Conservation (phyloP, 1,140 invertebrate species). For the Pissodes strobi region DNA sequence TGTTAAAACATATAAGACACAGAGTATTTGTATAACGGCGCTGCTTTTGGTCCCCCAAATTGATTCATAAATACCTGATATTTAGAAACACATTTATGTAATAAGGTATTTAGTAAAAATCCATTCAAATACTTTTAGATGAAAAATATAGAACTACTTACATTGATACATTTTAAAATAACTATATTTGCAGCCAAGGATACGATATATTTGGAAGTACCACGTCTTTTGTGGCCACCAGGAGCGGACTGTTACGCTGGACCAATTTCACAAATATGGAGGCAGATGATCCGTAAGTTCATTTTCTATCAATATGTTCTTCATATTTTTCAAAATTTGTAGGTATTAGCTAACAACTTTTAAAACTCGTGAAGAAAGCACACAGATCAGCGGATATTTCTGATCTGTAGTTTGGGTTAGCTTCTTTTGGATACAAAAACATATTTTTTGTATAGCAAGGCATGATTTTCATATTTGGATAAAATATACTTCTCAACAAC, state of each 20-base stretch:
- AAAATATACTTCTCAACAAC: too few relatives aligned
- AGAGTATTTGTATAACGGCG: too few relatives aligned
- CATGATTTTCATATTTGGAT: too few relatives aligned
- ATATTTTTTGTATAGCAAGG: too few relatives aligned
- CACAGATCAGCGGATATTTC: too few relatives aligned
- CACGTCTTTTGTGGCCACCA: slow-evolving; percentile 84
- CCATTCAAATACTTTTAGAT: background rate
- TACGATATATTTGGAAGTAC: slow-evolving; percentile 84
- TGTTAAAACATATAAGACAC: too few relatives aligned
- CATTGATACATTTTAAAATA: slow-evolving; percentile 25
- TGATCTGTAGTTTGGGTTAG: too few relatives aligned
- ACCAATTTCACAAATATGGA: slow-evolving; percentile 62
- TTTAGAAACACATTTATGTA: background rate
- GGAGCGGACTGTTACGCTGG: slow-evolving; percentile 86
- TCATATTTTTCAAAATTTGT: background rate
- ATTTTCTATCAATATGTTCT: too few relatives aligned
- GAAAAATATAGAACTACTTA: background rate
- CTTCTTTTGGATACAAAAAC: too few relatives aligned
- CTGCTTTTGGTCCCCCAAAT: too few relatives aligned
- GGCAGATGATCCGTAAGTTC: slow-evolving; percentile 67
- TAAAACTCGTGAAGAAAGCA: background rate
- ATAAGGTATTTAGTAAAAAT: background rate
- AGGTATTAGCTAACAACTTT: background rate
- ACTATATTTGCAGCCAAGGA: slow-evolving; percentile 77
- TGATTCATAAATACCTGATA: too few relatives aligned